Percentiles rank a stretch among this genome's conserved stretches.
Conservation (phyloP, 2,888 invertebrate genomes). For the Neoitamus cyanurus region DNA sequence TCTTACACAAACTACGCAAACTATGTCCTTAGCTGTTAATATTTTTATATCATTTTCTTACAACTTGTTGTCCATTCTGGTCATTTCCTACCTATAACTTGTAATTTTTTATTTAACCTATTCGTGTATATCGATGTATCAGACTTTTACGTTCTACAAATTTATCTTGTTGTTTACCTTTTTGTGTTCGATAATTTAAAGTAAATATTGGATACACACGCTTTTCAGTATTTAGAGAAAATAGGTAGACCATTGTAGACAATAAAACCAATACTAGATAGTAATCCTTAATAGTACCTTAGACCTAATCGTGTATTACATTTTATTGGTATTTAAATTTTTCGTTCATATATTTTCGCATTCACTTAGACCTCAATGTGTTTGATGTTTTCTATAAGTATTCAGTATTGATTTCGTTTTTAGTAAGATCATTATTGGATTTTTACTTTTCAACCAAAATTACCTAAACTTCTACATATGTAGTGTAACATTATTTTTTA, state of each 20-base stretch:
- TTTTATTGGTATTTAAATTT: background rate
- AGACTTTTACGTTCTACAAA: background rate
- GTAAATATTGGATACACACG: background rate
- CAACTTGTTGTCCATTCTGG: background rate
- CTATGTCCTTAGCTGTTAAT: background rate
- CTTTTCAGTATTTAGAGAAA: conserved; percentile 9
- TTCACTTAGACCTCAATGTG: background rate
- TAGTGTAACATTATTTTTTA: background rate
- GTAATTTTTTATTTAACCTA: background rate
- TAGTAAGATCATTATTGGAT: background rate
- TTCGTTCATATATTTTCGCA: background rate
- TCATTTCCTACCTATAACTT: background rate
- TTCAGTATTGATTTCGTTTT: background rate
- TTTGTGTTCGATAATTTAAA: background rate
- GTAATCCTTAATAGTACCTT: background rate
- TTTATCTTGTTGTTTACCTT: background rate
- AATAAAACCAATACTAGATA: background rate
- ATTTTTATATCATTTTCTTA: background rate
- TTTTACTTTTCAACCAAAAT: background rate
- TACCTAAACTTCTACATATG: no score
- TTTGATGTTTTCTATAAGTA: background rate
- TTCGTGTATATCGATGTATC: background rate
- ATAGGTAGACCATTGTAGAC: conserved; percentile 3
- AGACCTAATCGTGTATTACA: background rate
- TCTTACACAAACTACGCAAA: background rate